phyloP scores from a whole-genome alignment of 2,797 vertebrate species.

The Alectoris magna region DNA sequence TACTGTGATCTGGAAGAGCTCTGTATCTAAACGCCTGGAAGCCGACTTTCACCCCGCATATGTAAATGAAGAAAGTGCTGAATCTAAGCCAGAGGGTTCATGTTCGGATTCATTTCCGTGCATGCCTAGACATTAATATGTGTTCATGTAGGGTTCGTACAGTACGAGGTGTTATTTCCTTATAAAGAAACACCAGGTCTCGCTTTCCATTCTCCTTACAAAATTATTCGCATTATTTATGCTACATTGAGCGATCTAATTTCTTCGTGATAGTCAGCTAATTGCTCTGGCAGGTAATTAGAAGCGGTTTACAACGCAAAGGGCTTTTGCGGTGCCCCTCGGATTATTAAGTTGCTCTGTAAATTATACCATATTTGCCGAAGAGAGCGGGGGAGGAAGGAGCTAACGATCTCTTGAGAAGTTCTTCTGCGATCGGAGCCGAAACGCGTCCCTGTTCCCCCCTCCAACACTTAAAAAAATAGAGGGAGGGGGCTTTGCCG shows the following conservation, averaged over 20 bases:
- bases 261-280: conserved; percentile 88
- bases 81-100: conserved; percentile 80
- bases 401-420: conserved; percentile 74
- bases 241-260: conserved; percentile 91
- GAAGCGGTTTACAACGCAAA: conserved; percentile 84
- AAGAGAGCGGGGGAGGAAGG: conserved; percentile 49
- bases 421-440: conserved; percentile 77
- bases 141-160: conserved; percentile 80
- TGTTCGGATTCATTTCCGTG: conserved; percentile 79
- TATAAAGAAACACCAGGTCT: conserved; percentile 86
- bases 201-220: conserved; percentile 85
- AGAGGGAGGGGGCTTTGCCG: conserved; percentile 67
- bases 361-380: conserved; percentile 89
- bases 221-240: conserved; percentile 91
- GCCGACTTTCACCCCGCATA: conserved; percentile 80
- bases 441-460: conserved; percentile 59
- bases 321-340: conserved; percentile 83
- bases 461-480: conserved; percentile 65
- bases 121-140: conserved; percentile 82
- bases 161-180: conserved; percentile 86
- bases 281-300: conserved; percentile 91
- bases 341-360: conserved; percentile 88
- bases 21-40: conserved; percentile 81
- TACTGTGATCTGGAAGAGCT: conserved; percentile 85
- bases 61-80: conserved; percentile 81